Percentiles rank a stretch among this genome's conserved stretches.
Conservation (phyloP, 2,113 vertebrate species). For the Cephalopholis sonnerati region DNA sequence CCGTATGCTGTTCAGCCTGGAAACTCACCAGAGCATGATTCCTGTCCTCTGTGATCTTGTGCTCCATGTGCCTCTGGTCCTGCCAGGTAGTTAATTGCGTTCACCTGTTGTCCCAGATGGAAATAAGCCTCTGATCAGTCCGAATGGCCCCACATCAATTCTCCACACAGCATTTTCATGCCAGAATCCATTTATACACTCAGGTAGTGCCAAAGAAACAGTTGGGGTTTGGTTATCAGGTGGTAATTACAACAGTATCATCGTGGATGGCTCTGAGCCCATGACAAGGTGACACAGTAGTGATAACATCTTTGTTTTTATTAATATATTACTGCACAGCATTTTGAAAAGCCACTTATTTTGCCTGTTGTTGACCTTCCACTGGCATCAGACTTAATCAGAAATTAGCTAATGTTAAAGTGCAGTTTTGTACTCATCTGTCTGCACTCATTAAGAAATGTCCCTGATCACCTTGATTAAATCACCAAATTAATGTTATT, state of each 20-base stretch:
- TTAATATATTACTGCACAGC: neutral
- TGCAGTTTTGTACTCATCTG: neutral
- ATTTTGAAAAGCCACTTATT: too few species aligned
- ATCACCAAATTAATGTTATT: too few species aligned
- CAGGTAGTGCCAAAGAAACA: slow-evolving; percentile 16
- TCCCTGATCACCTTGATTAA: too few species aligned
- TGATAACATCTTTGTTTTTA: neutral
- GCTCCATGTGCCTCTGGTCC: neutral
- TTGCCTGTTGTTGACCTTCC: neutral
- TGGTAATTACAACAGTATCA: neutral
- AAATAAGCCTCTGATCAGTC: slow-evolving; percentile 12
- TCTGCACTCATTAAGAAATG: neutral
- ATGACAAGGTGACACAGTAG: neutral
- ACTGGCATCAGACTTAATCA: too few species aligned
- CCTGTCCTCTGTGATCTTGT: neutral
- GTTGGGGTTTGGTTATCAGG: slow-evolving; percentile 14
- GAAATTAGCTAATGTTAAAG: neutral
- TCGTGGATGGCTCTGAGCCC: neutral
- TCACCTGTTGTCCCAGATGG: slow-evolving; percentile 49
- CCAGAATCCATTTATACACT: neutral
- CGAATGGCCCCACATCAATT: neutral
- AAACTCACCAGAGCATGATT: neutral
- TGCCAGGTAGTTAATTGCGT: slow-evolving; percentile 14
- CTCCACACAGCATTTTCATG: neutral
- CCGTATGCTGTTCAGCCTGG: neutral